Base-by-base conservation (phyloP, 64 coral and sea anemone species). In the Pocillopora verrucosa region DNA sequence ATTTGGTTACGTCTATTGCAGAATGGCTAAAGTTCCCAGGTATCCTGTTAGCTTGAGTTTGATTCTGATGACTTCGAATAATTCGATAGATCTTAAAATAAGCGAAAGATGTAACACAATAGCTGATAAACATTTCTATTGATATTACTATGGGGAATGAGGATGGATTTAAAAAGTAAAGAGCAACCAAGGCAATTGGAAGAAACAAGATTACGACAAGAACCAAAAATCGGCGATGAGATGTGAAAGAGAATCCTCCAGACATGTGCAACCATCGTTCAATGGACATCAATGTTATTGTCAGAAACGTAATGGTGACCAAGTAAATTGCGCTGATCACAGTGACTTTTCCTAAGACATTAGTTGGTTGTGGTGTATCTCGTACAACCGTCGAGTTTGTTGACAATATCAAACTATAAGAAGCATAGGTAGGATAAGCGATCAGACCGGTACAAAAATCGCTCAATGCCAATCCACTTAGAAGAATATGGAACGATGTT, bases 41-140 rank as follows among this genome's bases (percentile, higher is more conserved):
- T 22, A 37, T 24, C 1, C 70, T 35, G 64, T 72, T 84, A 14
- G 63, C 19, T 1, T 84, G 82, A 24, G 69, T 41, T 72, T 72
- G 82, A n/a, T 84, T 63, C 34, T 84, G 82, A 38, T 85, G 82
- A 41, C 26, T 36, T 25, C 82, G 65, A 85, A 85, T 85, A 56
- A 85, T 72, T 58, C 38, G 82, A 22, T 41, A 85, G 6, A 85
- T 41, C 56, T 85, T 85, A 15, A 72, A 70, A 70, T 70, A 26
- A 11, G 67, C 67, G 25, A 70, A 70, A 24, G 67, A 30, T 24
- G 67, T 70, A 10, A 22, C 25, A 0, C 22, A 24, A 70, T 70
- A 70, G 67, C 67, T n/a, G n/a, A 20, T 5, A 0, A 70, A 0
- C 20, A 70, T 70, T 7, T 51, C 41, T 51, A 7, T 51, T 0